Base-by-base conservation (phyloP, 1,140 invertebrate species). In the Papilio xuthus region DNA sequence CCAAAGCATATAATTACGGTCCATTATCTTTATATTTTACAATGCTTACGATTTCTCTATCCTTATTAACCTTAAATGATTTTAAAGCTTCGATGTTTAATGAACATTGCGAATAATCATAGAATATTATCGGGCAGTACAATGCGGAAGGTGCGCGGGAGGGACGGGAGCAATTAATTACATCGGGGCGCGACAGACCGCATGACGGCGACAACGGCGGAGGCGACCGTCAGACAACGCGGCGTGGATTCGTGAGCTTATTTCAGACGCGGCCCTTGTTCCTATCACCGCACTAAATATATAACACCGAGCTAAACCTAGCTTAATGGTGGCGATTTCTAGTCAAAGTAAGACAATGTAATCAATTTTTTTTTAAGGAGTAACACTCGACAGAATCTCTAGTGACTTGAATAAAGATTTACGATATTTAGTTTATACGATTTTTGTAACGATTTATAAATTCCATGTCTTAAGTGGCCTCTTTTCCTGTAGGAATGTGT, bases 191-290 rank as follows among this genome's bases (percentile, higher is more conserved):
- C 56, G 56, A 60, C 56, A 60, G 56, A 60, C 56, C 20, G 56
- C 56, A 10, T 10, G 56, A 60, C 56, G 56, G 15, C 56, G 20
- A 26, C 9, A 2, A 9, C 56, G 12, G 8, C 18, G 9, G 41
- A 37, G 69, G 69, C 42, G 70, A 72, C 41, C 70, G 44, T 20
- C 41, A 72, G 70, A 72, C 42, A 26, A 42, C 41, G 42, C 18
- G 70, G 9, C 42, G 70, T 41, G 32, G 15, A 44, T 41, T 26
- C 32, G 67, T 41, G 41, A 15, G 41, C 20, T 41, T 72, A 72
- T 72, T 72, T 72, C 42, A 42, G 41, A 44, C 70, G 18, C 42
- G 10, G 37, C 67, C 67, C 13, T 32, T 41, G 67, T 70, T 70
- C 32, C 28, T 70, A 15, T 70, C 67, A 2, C 8, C 26, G 37